Evolutionary conservation across 2,797 vertebrate genomes (phyloP), one percentile per base, ranked within the genome.

Genomic region (Chiroxiphia lanceolata): DNA sequence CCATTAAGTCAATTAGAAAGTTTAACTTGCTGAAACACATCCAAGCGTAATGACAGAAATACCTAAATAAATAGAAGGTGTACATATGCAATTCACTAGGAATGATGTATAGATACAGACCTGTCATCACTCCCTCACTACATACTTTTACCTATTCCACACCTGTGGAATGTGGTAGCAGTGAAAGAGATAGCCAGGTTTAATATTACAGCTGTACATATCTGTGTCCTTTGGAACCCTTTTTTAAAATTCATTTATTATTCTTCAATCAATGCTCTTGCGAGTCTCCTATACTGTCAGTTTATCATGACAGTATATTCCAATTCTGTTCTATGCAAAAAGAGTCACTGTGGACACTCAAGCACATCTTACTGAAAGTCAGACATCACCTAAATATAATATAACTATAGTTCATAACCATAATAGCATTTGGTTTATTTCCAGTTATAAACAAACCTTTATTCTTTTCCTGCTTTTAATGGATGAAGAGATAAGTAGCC

Each of bases 1-100:
- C 91, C 85, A 93, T 94, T 89, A 84, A 86, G 67, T 82, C 93
- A 82, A 90, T 91, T 94, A 97, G 85, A 91, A 96, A 87, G n/a
- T 82, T 56, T 79, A 77, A 94, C 80, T 86, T 87, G 87, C 48
- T 96, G 89, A 94, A 96, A 90, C 56, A 71, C 6, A 2, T 91
- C 93, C 90, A 95, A 91, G 71, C 80, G 44, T 80, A 94, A 96
- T 82, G 94, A 83, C 4, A 21, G 88, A 95, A 90, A 87, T 79
- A 90, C 40, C 67, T 94, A 93, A 88, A 90, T 56, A 93, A 92
- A 94, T 93, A 94, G 70, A 94, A 96, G 40, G 59, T 94, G 77
- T 56, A 80, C 44, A 83, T 78, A 81, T 56, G 83, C 59, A 96
- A 90, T 91, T 94, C 85, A 79, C n/a, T 33, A 90, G 63, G 54